These are phyloP conservation scores for Dinomys branickii DNA, from an alignment of 2,113 vertebrate species.

Conservation along the genomic window DNA sequence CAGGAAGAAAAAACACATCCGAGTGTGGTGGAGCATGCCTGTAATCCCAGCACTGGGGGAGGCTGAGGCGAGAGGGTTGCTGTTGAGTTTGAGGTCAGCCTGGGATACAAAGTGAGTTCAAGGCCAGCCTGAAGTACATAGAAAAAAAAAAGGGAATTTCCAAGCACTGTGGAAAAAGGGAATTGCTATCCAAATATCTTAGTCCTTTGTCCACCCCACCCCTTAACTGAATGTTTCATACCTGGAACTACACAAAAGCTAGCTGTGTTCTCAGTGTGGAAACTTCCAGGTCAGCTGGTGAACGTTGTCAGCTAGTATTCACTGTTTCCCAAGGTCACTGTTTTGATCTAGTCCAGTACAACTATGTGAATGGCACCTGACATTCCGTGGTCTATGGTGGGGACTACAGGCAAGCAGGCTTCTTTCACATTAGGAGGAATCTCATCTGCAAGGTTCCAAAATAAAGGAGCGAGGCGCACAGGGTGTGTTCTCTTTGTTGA, in stretches of 20 bases:
- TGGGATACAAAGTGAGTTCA: too few species aligned
- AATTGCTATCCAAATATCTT: neutral
- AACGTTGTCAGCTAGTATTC: neutral
- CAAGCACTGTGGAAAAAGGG: neutral
- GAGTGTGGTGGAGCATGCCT: too few species aligned
- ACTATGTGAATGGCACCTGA: neutral
- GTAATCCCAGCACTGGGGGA: too few species aligned
- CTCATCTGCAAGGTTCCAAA: accelerated
- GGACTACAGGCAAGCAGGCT: neutral
- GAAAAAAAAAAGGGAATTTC: neutral
- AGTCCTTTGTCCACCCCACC: accelerated
- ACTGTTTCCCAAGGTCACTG: neutral
- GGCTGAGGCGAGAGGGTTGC: too few species aligned
- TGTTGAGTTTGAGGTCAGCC: too few species aligned
- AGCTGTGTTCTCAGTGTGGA: neutral
- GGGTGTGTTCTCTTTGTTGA: neutral
- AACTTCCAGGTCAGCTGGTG: neutral
- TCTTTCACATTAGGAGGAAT: neutral
- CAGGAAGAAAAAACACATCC: too few species aligned
- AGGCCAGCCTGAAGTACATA: neutral
- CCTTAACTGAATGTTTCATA: neutral
- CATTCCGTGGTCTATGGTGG: neutral
- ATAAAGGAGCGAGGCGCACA: neutral
- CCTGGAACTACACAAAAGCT: neutral
- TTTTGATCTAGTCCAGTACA: neutral